Conservation (phyloP, 1,140 invertebrate species). For the Musca vetustissima region DNA sequence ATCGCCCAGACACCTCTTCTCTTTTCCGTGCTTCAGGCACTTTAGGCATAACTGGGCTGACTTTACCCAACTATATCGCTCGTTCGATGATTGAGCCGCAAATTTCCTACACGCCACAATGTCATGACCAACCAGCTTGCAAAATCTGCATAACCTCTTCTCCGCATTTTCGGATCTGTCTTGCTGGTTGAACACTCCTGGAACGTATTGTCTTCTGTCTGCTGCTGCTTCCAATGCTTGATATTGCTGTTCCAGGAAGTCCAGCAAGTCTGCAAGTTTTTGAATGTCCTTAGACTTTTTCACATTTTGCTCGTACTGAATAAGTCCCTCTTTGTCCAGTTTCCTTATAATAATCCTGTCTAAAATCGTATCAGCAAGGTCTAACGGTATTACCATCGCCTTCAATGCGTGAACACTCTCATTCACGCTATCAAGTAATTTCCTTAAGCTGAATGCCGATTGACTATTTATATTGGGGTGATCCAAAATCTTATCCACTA, state of each 20-base stretch:
- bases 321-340: neutral
- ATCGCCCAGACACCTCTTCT: neutral
- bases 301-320: conserved; percentile 1
- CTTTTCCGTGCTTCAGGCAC: neutral
- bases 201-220: neutral
- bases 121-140: no score
- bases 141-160: no score
- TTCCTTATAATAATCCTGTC: conserved; percentile 9
- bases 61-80: no score
- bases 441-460: neutral
- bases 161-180: no score
- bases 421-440: neutral
- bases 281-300: conserved; percentile 13
- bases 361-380: neutral
- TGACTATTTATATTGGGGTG: neutral
- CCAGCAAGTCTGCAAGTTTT: neutral
- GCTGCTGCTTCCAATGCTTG: neutral
- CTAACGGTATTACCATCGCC: neutral
- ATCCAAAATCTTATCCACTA: conserved; percentile 7
- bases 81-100: no score
- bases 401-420: neutral
- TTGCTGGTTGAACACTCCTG: no score
- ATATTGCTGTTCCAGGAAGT: conserved; percentile 17
- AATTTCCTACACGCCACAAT: no score
- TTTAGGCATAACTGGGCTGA: no score